Evolutionary conservation across 2,113 vertebrate species (phyloP).

Genomic region (Onychorhynchus coronatus): DNA sequence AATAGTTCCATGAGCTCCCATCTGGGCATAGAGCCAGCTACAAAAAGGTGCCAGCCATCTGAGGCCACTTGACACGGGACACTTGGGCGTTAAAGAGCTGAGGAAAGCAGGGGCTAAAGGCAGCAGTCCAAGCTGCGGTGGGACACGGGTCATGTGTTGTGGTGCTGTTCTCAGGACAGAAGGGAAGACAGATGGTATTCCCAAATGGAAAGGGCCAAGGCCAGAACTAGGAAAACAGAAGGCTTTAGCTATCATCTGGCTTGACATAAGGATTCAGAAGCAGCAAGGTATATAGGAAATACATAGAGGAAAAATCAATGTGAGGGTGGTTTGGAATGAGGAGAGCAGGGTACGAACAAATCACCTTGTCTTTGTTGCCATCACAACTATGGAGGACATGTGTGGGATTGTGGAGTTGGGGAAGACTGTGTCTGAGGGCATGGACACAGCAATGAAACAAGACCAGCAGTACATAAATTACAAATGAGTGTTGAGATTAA

Average conservation of each 20-base stretch:
- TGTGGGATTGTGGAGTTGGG: neutral
- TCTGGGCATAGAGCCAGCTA: slow-evolving; percentile 47
- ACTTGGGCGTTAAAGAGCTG: neutral
- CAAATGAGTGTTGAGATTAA: neutral
- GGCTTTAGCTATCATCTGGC: slow-evolving; percentile 13
- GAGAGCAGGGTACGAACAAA: neutral
- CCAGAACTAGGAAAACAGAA: neutral
- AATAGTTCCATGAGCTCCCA: slow-evolving; percentile 18
- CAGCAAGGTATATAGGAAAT: neutral
- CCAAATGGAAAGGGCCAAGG: slow-evolving; percentile 41
- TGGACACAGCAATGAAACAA: neutral
- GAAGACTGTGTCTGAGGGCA: neutral
- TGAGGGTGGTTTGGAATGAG: neutral
- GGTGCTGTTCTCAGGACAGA: neutral
- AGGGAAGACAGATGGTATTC: slow-evolving; percentile 58
- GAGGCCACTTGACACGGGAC: slow-evolving; percentile 37
- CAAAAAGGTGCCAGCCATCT: slow-evolving; percentile 49
- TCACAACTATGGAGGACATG: neutral
- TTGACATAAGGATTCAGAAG: neutral
- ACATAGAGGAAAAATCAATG: neutral
- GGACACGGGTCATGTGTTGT: neutral
- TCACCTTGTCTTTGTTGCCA: neutral
- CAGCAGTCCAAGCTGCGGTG: neutral
- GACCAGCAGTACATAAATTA: neutral
- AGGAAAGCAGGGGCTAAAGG: neutral